Evolutionary conservation across 1,140 invertebrate species (phyloP), one percentile per base, ranked within the genome.

Genomic region (Vanessa tameamea): DNA sequence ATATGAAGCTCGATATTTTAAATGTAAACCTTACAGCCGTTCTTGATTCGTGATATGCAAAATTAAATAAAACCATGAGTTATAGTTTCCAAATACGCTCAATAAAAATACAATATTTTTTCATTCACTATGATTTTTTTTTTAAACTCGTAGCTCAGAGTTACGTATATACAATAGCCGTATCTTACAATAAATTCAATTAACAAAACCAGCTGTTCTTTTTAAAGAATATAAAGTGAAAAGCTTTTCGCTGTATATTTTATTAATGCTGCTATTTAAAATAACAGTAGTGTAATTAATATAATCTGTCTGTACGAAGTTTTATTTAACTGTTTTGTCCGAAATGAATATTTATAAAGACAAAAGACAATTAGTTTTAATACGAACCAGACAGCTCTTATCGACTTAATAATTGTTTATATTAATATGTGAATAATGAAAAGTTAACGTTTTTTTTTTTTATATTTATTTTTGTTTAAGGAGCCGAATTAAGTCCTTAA

Each of bases 241-340:
- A 67, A 67, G 65, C 65, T 67, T 67, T 67, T 67, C 50, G 65
- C 37, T 67, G 65, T 67, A 67, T 67, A 67, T 67, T 67, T 67
- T 55, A 67, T 67, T 67, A 67, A 67, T 67, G 65, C 50, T 26
- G 50, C 65, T 67, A 67, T 67, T 67, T 55, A 67, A 67, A 55
- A 67, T 67, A 55, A 67, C 65, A 55, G 65, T 67, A 37, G 51
- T 43, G 65, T 37, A 55, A 67, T 67, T 55, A 67, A 67, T 67
- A 67, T 67, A 53, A 67, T 31, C 65, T 53, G 31, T 61, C 23
- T 61, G 57, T 61, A 37, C 57, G 57, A 61, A 61, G 26, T 61
- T 31, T 13, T 61, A 61, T 61, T 61, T 37, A 61, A 61, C 12
- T 61, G 53, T 57, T 57, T 57, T 57, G 55, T 61, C 31, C 57